Evolutionary conservation across 2,797 vertebrate genomes (phyloP), one percentile per base, ranked within the genome.

Genomic region (Diplodus puntazzo): DNA sequence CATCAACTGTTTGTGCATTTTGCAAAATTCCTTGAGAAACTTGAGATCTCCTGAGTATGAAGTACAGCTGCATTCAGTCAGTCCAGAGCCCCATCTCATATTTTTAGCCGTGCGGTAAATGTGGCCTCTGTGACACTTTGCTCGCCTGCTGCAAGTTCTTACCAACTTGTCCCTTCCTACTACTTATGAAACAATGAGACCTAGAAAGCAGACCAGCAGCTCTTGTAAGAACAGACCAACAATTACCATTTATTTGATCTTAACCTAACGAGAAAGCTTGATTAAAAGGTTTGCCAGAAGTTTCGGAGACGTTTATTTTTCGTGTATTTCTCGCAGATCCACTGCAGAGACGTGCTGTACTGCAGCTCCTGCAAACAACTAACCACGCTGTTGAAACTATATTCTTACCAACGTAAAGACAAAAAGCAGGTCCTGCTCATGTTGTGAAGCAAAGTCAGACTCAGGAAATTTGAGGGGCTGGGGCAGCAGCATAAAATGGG

Each of bases 21-120:
- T 39, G 10, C 39, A 39, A 54, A 62, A 46, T 72, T 87, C 34
- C 14, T 61, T 76, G 73, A 79, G 63, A 81, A 55, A 79, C 54
- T 66, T 21, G 53, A 73, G 66, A 80, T 53, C 63, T 74, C 66
- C 49, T 65, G 73, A 82, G 79, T 54, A 23, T 79, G 58, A 75
- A 61, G 75, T 71, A n/a, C 73, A 71, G 81, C 83, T 78, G 79
- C 20, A 62, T 64, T 81, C 54, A 76, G 57, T 67, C 62, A 67
- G 45, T 66, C 66, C 64, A 69, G 75, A 81, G 78, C 50, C 58
- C 48, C n/a, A 60, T 76, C 68, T 76, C 64, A 46, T 83, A 83
- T 86, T 86, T 78, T 76, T 75, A 77, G 68, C 67, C 54, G 59
- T 75, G 63, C 73, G 77, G 55, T 84, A 50, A 63, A 77, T 67